These are phyloP conservation scores for Linepithema humile DNA, from an alignment of 1,140 invertebrate genomes.

Conservation along the genomic window DNA sequence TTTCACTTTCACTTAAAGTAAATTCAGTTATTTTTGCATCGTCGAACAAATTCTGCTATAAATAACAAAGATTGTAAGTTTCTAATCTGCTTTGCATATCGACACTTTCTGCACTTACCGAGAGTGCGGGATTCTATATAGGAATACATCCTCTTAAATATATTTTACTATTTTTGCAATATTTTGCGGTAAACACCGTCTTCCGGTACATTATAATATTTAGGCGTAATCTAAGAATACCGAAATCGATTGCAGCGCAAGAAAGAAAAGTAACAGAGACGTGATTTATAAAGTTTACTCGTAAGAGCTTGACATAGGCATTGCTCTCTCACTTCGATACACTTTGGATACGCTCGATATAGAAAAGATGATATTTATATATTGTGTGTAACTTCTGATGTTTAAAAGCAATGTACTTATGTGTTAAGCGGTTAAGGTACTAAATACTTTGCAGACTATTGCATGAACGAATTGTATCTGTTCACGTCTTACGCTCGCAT, in stretches of 20 bases:
- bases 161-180: constrained; percentile 79
- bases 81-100: not conserved
- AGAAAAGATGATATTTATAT: constrained; percentile 55
- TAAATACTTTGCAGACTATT: constrained; percentile 57
- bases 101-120: not conserved
- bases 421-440: constrained; percentile 59
- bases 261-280: not conserved
- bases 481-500: not conserved
- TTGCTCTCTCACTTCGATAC: constrained; percentile 51
- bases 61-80: not conserved
- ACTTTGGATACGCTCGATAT: constrained; percentile 47
- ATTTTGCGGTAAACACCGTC: constrained; percentile 75
- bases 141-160: constrained; percentile 62
- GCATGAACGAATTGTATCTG: constrained; percentile 54
- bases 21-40: constrained; percentile 7
- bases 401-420: constrained; percentile 67
- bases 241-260: constrained; percentile 23
- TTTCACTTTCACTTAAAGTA: not conserved
- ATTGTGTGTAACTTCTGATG: constrained; percentile 63
- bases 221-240: constrained; percentile 70
- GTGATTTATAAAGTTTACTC: constrained; percentile 62
- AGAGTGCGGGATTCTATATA: constrained; percentile 68
- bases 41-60: not conserved
- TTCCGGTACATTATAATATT: constrained; percentile 79
- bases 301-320: constrained; percentile 60